Base-by-base conservation (phyloP, 1,140 invertebrate genomes). In the Dreissena polymorpha region DNA sequence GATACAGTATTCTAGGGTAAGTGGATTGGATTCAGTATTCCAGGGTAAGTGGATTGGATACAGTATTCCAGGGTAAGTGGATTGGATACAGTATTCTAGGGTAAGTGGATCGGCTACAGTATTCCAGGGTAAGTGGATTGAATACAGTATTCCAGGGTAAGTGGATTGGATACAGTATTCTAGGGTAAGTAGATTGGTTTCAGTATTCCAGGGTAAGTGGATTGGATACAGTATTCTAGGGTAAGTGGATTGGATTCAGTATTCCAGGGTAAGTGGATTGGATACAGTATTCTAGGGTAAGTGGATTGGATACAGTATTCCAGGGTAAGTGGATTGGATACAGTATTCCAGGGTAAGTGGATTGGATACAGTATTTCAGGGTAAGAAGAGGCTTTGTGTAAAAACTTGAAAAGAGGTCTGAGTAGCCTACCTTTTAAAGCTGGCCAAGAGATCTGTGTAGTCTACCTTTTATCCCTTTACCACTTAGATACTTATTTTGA, bases 71-170 rank as follows among this genome's bases (percentile, higher is more conserved):
- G 96, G 92, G 95, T n/a, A n/a, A n/a, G 96, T 97, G 18, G 97
- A 97, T 81, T 94, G 94, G 88, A 96, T 97, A 94, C 95, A 96
- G 87, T 97, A 96, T 88, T 95, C 95, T 10, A 94, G 96, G 92
- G 95, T n/a, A n/a, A n/a, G 96, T 97, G 18, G 97, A 97, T 81
- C 94, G 94, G 88, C 96, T 97, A 94, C 95, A 96, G 87, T 97
- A 96, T 88, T 95, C 95, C 10, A 94, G 96, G 92, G 95, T n/a
- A n/a, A n/a, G 96, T 97, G 18, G 97, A 97, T 81, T 94, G 94
- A 88, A 96, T 97, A 94, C 95, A 96, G 87, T 97, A 96, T 88
- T 95, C 95, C 10, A 94, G 96, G 92, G 95, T n/a, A n/a, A n/a
- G 96, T 97, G 18, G 97, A 97, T 81, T 94, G 94, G 88, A 96